Percentiles rank a stretch among this genome's conserved stretches.
These are phyloP conservation scores for Chunga burmeisteri DNA, from an alignment of 2,113 vertebrate species.

Conservation along the genomic window DNA sequence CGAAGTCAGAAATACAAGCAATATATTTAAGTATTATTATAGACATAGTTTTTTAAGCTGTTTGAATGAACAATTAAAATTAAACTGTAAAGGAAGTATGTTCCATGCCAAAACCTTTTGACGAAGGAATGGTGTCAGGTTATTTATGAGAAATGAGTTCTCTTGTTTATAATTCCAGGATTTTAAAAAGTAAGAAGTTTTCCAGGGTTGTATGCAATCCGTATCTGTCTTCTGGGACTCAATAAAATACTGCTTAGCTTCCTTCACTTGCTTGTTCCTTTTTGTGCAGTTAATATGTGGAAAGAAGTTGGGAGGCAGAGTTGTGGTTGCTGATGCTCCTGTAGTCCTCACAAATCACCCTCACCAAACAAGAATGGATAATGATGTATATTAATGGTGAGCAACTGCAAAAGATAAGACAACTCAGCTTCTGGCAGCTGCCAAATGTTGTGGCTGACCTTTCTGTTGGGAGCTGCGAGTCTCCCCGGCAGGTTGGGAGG, in stretches of 20 bases:
- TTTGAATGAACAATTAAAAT: neutral
- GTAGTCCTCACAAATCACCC: neutral
- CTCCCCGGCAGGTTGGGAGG: neutral
- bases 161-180: neutral
- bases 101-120: slow-evolving; percentile 37
- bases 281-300: neutral
- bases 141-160: slow-evolving; percentile 29
- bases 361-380: neutral
- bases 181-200: neutral
- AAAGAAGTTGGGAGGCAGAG: neutral
- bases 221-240: neutral
- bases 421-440: neutral
- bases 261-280: neutral
- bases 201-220: slow-evolving; percentile 23
- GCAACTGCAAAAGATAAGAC: neutral
- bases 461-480: neutral
- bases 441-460: neutral
- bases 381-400: no score
- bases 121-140: neutral
- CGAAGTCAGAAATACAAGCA: slow-evolving; percentile 10
- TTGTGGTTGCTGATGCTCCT: neutral
- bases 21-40: slow-evolving; percentile 33
- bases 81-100: neutral
- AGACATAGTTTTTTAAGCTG: slow-evolving; percentile 47
- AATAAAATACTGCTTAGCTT: slow-evolving; percentile 14